phyloP scores from a whole-genome alignment of 2,888 invertebrate genomes.

The Caenorhabditis uteleia region DNA sequence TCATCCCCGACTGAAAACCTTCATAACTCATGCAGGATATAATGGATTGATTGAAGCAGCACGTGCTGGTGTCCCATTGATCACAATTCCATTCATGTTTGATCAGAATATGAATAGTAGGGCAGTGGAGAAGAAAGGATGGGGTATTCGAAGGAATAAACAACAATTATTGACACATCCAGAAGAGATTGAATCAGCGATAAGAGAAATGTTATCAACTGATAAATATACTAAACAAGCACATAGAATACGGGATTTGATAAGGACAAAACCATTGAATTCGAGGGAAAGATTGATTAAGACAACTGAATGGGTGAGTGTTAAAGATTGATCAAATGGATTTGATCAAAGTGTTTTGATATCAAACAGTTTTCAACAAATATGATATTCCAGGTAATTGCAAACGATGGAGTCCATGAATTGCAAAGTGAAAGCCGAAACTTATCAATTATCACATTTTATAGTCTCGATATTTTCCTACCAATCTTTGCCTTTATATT shows the following conservation, averaged over 20 bases:
- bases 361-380: no score
- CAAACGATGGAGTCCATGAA: slow-evolving; percentile 29
- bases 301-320: slow-evolving; percentile 38
- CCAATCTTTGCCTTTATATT: slow-evolving; percentile 12
- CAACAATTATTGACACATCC: slow-evolving; percentile 16
- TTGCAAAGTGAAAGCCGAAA: slow-evolving; percentile 18
- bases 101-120: slow-evolving; percentile 41
- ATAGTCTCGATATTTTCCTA: slow-evolving; percentile 39
- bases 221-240: slow-evolving; percentile 44
- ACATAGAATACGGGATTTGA: slow-evolving; percentile 32
- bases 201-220: slow-evolving; percentile 18
- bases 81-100: slow-evolving; percentile 51
- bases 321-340: neutral
- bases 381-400: slow-evolving; percentile 7
- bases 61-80: slow-evolving; percentile 49
- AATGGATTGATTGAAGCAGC: slow-evolving; percentile 62
- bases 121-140: slow-evolving; percentile 34
- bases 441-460: slow-evolving; percentile 12
- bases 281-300: slow-evolving; percentile 42
- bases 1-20: slow-evolving; percentile 50
- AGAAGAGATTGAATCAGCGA: slow-evolving; percentile 14
- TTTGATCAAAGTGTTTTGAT: neutral
- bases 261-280: slow-evolving; percentile 42
- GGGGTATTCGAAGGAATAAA: slow-evolving; percentile 27
- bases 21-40: slow-evolving; percentile 65